Percentiles rank a stretch among this genome's conserved stretches.
phyloP scores from a whole-genome alignment of 2,113 vertebrate species.

The human region DNA sequence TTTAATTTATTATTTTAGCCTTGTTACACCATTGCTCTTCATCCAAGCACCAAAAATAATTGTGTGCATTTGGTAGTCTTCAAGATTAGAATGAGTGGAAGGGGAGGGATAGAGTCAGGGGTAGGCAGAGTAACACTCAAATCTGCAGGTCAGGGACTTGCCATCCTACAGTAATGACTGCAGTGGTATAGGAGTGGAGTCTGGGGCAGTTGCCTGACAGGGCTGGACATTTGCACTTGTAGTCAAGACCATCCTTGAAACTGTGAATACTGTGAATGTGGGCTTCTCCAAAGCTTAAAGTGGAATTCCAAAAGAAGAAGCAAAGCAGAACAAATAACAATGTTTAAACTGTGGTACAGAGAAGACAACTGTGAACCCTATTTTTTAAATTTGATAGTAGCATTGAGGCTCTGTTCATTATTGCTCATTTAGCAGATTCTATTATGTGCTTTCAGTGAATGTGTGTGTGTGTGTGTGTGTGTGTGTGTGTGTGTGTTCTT shows the following conservation, averaged over 20 bases:
- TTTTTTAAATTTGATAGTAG: background rate
- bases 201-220: accelerated
- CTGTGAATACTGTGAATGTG: too few species aligned
- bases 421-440: background rate
- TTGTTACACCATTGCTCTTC: background rate
- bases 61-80: background rate
- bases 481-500: background rate
- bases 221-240: background rate
- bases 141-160: accelerated
- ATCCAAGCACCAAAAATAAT: background rate
- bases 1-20: background rate
- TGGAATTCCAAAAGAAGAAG: background rate
- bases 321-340: background rate
- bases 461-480: background rate
- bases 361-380: background rate
- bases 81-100: background rate
- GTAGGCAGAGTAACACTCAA: background rate
- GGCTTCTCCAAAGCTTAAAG: background rate
- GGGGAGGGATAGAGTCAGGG: accelerated
- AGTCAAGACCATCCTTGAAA: background rate
- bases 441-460: background rate
- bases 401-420: background rate
- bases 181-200: accelerated
- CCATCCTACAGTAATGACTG: too few species aligned
- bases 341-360: background rate